Conservation (phyloP, 2,113 vertebrate species). For the Anhinga rufa region DNA sequence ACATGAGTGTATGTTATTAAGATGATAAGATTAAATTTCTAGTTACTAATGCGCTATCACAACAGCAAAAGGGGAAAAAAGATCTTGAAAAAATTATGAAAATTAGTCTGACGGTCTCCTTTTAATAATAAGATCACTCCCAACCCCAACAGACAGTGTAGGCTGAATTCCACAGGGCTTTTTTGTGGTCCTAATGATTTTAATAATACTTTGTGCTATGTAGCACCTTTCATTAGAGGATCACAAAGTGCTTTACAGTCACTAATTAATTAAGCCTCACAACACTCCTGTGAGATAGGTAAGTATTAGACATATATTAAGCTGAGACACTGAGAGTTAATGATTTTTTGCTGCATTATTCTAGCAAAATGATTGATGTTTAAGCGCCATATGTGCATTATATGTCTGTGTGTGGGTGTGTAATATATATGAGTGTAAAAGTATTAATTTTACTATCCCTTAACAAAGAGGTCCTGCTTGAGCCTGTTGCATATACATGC, state of each 20-base stretch:
- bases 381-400: neutral
- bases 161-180: conserved; percentile 60
- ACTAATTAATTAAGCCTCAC: conserved; percentile 68
- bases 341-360: conserved; percentile 52
- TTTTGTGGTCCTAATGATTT: conserved; percentile 64
- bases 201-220: conserved; percentile 61
- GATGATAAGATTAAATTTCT: conserved; percentile 61
- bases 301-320: conserved; percentile 62
- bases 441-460: conserved; percentile 40
- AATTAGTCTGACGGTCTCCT: conserved; percentile 57
- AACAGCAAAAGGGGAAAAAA: conserved; percentile 20
- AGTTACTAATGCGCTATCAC: conserved; percentile 34
- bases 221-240: conserved; percentile 62
- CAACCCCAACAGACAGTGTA: conserved; percentile 46
- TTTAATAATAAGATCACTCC: conserved; percentile 59
- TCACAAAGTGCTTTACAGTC: conserved; percentile 59
- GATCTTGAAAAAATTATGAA: conserved; percentile 57
- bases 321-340: conserved; percentile 42
- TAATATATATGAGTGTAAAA: conserved; percentile 28
- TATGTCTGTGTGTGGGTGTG: conserved; percentile 26
- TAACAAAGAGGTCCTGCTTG: conserved; percentile 33
- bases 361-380: conserved; percentile 55
- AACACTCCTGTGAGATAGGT: conserved; percentile 51
- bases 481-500: conserved; percentile 22
- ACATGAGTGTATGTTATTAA: conserved; percentile 50